phyloP scores from a whole-genome alignment of 2,113 vertebrate species.

The Caretta caretta region DNA sequence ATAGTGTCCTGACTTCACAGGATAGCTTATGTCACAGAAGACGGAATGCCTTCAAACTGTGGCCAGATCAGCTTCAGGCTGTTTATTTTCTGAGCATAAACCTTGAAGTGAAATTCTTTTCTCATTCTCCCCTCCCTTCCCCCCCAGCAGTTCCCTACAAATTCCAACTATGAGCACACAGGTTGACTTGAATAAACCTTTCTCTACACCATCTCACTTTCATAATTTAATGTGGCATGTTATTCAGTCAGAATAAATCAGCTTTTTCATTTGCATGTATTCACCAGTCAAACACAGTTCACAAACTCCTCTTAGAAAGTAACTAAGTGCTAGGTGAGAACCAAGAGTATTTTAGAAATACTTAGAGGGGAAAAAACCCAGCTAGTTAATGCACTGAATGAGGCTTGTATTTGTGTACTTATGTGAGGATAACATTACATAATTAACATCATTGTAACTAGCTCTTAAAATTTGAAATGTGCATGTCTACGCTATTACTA shows the following conservation, averaged over 20 bases:
- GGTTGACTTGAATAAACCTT: slow-evolving; percentile 4
- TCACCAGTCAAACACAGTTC: not conserved
- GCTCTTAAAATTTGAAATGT: not conserved
- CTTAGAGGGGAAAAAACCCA: not conserved
- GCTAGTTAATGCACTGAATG: not conserved
- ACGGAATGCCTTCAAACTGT: not conserved
- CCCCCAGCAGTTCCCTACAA: slow-evolving; percentile 5
- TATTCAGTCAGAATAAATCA: slow-evolving; percentile 37
- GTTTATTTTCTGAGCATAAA: not conserved
- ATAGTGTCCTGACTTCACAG: not conserved
- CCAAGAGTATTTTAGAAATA: not conserved
- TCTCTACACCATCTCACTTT: slow-evolving; percentile 7
- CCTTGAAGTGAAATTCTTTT: not conserved
- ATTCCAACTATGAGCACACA: slow-evolving; percentile 4
- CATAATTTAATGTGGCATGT: slow-evolving; percentile 39
- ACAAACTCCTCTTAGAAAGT: not conserved
- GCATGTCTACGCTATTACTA: not conserved
- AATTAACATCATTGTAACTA: not conserved
- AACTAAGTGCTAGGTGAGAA: not conserved
- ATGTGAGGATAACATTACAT: not conserved
- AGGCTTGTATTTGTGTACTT: not conserved
- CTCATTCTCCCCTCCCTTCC: not conserved
- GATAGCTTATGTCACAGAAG: not conserved
- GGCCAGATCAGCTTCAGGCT: not conserved
- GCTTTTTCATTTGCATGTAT: slow-evolving; percentile 4